Evolutionary conservation across 2,113 vertebrate species (phyloP).

Genomic region (Strix aluco): DNA sequence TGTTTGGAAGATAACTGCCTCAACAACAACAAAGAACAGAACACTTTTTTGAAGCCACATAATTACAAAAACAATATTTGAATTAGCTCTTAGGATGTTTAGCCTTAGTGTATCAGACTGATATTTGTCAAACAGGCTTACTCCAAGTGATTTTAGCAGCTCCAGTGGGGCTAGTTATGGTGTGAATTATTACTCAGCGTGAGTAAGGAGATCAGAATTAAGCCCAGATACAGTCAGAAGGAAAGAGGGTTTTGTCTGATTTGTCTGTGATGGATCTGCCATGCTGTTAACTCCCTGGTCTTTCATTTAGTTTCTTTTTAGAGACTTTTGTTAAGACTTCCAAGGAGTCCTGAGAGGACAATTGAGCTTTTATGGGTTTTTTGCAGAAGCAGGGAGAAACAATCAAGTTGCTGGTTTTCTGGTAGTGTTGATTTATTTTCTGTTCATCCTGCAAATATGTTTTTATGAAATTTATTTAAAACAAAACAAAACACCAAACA

Average conservation of each 20-base stretch:
- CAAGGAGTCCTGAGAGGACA: conserved; percentile 61
- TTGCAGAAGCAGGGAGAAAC: conserved; percentile 39
- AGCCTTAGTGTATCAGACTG: background rate
- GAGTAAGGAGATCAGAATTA: conserved; percentile 47
- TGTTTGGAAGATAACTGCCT: background rate
- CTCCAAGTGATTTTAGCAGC: background rate
- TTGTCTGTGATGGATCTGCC: conserved; percentile 46
- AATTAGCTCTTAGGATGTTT: conserved; percentile 10
- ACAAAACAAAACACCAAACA: background rate
- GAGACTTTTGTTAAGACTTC: conserved; percentile 66
- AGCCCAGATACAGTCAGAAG: conserved; percentile 23
- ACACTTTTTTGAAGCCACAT: background rate
- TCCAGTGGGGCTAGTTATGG: conserved; percentile 27
- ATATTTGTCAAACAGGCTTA: conserved; percentile 31
- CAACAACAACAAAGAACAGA: background rate
- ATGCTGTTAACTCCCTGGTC: conserved; percentile 53
- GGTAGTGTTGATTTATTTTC: conserved; percentile 29
- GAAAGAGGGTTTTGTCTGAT: conserved; percentile 38
- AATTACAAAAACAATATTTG: conserved; percentile 26
- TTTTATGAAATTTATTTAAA: background rate
- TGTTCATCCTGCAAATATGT: background rate
- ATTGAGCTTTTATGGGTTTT: conserved; percentile 54
- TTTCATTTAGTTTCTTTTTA: conserved; percentile 67
- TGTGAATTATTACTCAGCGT: conserved; percentile 34
- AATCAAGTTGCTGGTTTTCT: conserved; percentile 31